These are phyloP conservation scores for Scaptodrosophila latifasciaeformis DNA, from an alignment of 2,888 invertebrate species.

Conservation along the genomic window DNA sequence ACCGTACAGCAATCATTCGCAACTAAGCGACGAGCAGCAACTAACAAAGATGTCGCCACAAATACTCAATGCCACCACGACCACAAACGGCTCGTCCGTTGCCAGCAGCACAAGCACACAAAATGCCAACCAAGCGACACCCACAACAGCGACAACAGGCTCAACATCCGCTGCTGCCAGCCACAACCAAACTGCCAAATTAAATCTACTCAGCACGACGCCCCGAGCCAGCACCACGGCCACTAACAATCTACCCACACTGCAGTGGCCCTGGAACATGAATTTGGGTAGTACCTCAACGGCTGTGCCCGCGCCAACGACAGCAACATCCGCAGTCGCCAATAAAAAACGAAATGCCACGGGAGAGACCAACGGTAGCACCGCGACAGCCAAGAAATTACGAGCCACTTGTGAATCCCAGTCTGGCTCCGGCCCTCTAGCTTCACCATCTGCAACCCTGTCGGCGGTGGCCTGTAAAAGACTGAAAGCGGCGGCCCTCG, in stretches of 20 bases:
- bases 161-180: constrained; percentile 69
- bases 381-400: constrained; percentile 65
- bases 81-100: constrained; percentile 75
- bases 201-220: constrained; percentile 23
- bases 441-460: background rate
- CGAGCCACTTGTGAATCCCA: constrained; percentile 40
- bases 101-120: constrained; percentile 74
- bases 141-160: constrained; percentile 77
- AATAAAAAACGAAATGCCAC: constrained; percentile 54
- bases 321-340: constrained; percentile 21
- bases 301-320: constrained; percentile 36
- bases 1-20: constrained; percentile 79
- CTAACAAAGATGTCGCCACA: constrained; percentile 74
- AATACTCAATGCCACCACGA: constrained; percentile 58
- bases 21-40: constrained; percentile 78
- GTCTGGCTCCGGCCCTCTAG: constrained; percentile 11
- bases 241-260: constrained; percentile 54
- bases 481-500: constrained; percentile 73
- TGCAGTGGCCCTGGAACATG: constrained; percentile 73
- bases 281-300: constrained; percentile 53
- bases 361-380: constrained; percentile 21
- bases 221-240: constrained; percentile 24
- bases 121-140: no score
- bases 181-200: constrained; percentile 39
- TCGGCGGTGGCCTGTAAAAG: constrained; percentile 56